Percentiles rank a stretch among this genome's conserved stretches.
Evolutionary conservation across 2,113 vertebrate species (phyloP).

Genomic region (Recurvirostra avosetta): DNA sequence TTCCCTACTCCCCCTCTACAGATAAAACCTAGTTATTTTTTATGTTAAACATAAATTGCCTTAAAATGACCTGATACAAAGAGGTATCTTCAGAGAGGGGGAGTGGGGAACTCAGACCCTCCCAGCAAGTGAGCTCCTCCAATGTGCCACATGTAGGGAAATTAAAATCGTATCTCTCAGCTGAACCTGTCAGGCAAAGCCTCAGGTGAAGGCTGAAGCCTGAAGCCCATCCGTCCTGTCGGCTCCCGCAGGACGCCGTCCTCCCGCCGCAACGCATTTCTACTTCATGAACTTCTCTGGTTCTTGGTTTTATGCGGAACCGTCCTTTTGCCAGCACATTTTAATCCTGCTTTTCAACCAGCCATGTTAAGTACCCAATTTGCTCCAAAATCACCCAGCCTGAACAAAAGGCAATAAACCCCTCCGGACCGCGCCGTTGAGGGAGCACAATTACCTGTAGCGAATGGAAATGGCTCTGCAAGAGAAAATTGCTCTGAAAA

Average conservation of each 20-base stretch:
- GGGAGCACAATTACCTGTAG: not conserved
- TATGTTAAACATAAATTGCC: not conserved
- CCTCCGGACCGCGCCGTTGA: rapidly evolving
- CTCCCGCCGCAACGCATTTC: rapidly evolving
- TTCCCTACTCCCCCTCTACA: not conserved
- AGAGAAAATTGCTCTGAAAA: not conserved
- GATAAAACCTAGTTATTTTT: not conserved
- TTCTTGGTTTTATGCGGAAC: not conserved
- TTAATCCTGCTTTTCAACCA: not conserved
- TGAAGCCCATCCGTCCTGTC: rapidly evolving
- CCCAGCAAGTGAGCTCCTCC: rapidly evolving
- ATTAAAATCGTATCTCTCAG: not conserved
- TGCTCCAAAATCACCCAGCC: not conserved
- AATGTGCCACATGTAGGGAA: rapidly evolving
- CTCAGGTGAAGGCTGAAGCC: not conserved
- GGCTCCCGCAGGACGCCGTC: rapidly evolving
- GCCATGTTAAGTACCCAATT: not conserved
- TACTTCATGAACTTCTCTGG: not conserved
- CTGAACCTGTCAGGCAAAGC: not conserved
- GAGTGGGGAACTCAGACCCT: not conserved
- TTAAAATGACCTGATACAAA: not conserved
- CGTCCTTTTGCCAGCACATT: not conserved
- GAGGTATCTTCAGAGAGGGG: not conserved
- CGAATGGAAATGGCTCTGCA: not conserved
- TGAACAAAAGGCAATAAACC: not conserved